phyloP scores from a whole-genome alignment of 2,888 invertebrate genomes.

The Anodontia alba region DNA sequence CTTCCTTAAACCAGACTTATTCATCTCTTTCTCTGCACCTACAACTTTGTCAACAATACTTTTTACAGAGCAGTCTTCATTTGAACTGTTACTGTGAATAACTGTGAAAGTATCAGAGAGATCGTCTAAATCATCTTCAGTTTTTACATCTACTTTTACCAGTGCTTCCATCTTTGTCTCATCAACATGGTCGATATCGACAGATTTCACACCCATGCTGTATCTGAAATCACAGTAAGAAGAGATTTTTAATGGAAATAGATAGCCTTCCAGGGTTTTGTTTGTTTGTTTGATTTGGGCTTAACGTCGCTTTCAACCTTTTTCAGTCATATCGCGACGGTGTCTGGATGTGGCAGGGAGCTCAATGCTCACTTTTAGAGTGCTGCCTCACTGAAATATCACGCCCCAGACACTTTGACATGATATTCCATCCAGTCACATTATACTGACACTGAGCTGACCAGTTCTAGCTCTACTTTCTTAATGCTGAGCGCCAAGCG shows the following conservation, averaged over 20 bases:
- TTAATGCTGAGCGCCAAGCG: no score
- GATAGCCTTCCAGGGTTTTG: no score
- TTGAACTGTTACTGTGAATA: neutral
- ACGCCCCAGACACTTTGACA: no score
- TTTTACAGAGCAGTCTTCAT: neutral
- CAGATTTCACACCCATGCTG: slow-evolving; percentile 75
- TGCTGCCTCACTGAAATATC: no score
- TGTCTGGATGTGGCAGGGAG: no score
- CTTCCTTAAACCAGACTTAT: slow-evolving; percentile 40
- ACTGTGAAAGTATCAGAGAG: slow-evolving; percentile 16
- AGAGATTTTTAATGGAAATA: neutral
- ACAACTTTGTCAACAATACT: slow-evolving; percentile 22
- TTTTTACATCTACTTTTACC: slow-evolving; percentile 49
- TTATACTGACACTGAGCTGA: no score
- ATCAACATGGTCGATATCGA: slow-evolving; percentile 71
- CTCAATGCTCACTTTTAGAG: no score
- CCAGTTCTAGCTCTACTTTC: no score
- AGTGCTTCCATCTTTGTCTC: slow-evolving; percentile 69
- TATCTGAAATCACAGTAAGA: slow-evolving; percentile 50
- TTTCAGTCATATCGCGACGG: no score
- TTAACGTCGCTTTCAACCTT: no score
- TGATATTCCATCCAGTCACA: no score
- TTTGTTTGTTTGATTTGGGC: no score
- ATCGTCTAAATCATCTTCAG: slow-evolving; percentile 22
- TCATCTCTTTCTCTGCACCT: neutral